Evolutionary conservation across 2,797 vertebrate species (phyloP).

Genomic region (Lateolabrax maculatus): DNA sequence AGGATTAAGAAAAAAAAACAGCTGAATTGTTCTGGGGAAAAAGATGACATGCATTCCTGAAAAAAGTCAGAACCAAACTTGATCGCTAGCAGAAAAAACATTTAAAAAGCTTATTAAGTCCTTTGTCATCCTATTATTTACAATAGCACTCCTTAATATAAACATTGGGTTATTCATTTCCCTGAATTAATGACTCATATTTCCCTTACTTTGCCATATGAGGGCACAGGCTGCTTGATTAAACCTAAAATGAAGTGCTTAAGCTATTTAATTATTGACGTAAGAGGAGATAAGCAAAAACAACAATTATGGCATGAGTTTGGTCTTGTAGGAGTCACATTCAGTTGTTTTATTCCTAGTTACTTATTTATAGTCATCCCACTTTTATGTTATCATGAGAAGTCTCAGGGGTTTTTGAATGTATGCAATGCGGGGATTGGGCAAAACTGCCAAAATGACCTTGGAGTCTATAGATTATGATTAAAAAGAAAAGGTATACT

Average conservation of each 20-base stretch:
- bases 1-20: background rate
- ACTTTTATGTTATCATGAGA: background rate
- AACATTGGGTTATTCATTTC: background rate
- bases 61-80: background rate
- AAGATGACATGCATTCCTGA: background rate
- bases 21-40: background rate
- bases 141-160: background rate
- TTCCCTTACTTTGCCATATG: background rate
- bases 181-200: background rate
- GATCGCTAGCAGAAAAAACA: background rate
- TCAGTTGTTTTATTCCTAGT: background rate
- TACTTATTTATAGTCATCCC: background rate
- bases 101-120: background rate
- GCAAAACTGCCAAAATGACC: constrained; percentile 5
- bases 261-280: background rate
- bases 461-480: background rate
- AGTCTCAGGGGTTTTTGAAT: background rate
- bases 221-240: background rate
- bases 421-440: background rate
- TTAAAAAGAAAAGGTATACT: background rate
- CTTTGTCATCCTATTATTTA: background rate
- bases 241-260: background rate
- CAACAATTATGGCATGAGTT: background rate
- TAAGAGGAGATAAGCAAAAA: background rate
- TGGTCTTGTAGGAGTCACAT: background rate